phyloP scores from a whole-genome alignment of 2,113 vertebrate genomes.

The Pluvialis apricaria region DNA sequence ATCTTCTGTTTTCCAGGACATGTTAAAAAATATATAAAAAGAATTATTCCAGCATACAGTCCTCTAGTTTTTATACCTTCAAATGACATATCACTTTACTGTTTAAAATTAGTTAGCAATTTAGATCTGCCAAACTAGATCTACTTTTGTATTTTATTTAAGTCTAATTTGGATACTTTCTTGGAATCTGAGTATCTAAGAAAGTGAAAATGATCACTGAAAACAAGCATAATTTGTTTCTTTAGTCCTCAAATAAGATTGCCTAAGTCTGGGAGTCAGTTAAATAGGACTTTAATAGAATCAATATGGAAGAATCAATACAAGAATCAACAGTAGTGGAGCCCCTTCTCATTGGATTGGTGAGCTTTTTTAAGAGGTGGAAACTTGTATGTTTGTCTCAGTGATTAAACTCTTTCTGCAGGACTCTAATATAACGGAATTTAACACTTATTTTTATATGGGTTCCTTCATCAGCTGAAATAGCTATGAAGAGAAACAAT shows the following conservation, averaged over 20 bases:
- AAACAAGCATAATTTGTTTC: neutral
- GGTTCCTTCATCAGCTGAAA: neutral
- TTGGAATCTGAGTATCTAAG: neutral
- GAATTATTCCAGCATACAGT: neutral
- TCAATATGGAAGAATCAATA: neutral
- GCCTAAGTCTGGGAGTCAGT: neutral
- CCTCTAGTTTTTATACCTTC: neutral
- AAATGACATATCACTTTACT: neutral
- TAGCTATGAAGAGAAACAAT: neutral
- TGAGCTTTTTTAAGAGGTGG: neutral
- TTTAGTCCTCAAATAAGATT: neutral
- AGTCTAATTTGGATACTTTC: neutral
- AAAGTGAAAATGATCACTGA: neutral
- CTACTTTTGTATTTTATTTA: neutral
- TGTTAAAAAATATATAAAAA: neutral
- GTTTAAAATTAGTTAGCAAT: neutral
- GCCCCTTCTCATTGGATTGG: neutral
- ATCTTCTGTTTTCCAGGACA: neutral
- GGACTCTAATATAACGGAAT: neutral
- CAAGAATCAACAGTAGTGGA: neutral
- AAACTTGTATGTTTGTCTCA: neutral
- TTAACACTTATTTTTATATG: neutral
- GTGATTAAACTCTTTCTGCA: neutral
- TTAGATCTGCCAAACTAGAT: neutral
- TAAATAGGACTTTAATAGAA: neutral